phyloP scores from a whole-genome alignment of 92 coral and sea anemone species.

The Phenganax subtilis region DNA sequence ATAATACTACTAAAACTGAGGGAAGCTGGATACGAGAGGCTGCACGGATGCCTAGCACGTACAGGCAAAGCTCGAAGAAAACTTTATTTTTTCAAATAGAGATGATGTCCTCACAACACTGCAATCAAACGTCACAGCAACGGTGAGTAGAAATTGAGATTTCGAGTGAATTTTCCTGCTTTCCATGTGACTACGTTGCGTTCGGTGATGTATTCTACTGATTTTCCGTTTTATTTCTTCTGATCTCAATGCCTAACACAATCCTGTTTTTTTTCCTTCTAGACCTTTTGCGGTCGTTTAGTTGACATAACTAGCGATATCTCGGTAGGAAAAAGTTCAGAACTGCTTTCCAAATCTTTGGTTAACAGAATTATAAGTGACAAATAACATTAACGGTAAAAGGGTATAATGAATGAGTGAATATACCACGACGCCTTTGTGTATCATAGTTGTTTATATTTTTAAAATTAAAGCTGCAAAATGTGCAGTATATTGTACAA shows the following conservation, averaged over 20 bases:
- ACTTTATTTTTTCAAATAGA: conserved; percentile 23
- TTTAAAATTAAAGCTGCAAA: neutral
- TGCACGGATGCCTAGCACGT: neutral
- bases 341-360: conserved; percentile 54
- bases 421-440: neutral
- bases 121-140: conserved; percentile 69
- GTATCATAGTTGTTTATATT: conserved; percentile 10
- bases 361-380: conserved; percentile 4
- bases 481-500: neutral
- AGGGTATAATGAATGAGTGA: neutral
- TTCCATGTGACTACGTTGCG: too few relatives aligned
- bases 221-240: neutral
- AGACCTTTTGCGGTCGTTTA: conserved; percentile 91
- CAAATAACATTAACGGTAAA: conserved; percentile 25
- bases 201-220: too few relatives aligned
- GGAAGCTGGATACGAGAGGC: too few relatives aligned
- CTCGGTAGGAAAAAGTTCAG: conserved; percentile 61
- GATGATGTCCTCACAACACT: conserved; percentile 71
- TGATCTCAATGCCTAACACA: neutral
- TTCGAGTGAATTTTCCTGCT: too few relatives aligned
- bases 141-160: conserved; percentile 54
- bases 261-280: neutral
- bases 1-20: too few relatives aligned
- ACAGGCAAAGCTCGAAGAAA: neutral
- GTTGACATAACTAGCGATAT: conserved; percentile 54